These are phyloP conservation scores for Todiramphus chloris DNA, from an alignment of 2,113 vertebrate genomes.

Conservation along the genomic window DNA sequence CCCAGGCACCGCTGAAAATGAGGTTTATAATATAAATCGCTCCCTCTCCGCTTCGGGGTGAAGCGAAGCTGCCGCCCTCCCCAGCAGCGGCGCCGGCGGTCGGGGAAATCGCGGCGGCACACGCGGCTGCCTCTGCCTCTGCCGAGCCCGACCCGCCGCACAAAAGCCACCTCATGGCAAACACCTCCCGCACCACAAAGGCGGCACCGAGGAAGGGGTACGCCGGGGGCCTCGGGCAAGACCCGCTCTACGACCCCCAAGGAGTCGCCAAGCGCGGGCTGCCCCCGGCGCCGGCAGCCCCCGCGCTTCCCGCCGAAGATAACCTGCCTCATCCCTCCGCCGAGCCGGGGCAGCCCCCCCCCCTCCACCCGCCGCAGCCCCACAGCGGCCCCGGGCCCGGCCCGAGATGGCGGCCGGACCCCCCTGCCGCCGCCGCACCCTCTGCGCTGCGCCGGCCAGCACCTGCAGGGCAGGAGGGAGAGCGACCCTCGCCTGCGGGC, in stretches of 20 bases:
- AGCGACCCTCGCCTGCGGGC: not conserved
- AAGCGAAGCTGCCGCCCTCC: not conserved
- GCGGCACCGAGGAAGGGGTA: not conserved
- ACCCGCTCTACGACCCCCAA: not conserved
- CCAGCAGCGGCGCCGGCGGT: not conserved
- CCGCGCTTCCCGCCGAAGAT: too few relatives aligned
- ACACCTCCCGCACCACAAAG: not conserved
- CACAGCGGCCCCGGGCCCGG: not conserved
- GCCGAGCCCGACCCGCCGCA: not conserved
- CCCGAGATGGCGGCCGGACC: slow-evolving; percentile 2
- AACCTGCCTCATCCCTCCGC: too few relatives aligned
- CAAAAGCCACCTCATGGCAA: not conserved
- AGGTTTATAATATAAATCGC: not conserved
- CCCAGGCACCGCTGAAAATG: not conserved
- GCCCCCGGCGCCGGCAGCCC: too few relatives aligned
- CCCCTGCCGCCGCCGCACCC: not conserved
- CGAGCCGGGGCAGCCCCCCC: too few relatives aligned
- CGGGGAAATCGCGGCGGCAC: not conserved
- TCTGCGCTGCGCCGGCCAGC: not conserved
- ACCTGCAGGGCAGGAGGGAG: not conserved
- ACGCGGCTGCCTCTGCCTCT: not conserved
- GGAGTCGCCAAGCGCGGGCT: not conserved
- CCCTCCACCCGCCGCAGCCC: not conserved
- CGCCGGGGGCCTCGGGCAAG: not conserved
- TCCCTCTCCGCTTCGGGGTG: not conserved